Conservation (phyloP, 2,797 vertebrate species). For the Danio kyathit region DNA sequence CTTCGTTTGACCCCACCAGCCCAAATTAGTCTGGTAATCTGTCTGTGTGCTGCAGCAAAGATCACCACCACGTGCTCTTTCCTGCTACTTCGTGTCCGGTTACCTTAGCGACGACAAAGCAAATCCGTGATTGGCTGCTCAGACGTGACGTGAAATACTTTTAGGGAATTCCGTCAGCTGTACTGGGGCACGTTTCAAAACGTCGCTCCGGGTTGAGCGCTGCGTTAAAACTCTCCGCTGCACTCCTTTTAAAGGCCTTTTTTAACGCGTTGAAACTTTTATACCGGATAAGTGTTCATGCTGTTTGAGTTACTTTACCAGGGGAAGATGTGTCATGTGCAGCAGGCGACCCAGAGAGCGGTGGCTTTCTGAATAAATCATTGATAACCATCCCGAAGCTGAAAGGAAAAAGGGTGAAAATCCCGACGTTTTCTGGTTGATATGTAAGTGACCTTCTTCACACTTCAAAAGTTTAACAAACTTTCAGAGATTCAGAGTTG, state of each 20-base stretch:
- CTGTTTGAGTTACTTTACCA: neutral
- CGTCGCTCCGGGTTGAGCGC: neutral
- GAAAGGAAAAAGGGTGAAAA: conserved; percentile 47
- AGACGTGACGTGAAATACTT: conserved; percentile 63
- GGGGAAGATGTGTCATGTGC: conserved; percentile 18
- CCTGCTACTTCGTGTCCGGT: conserved; percentile 55
- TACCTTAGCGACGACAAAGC: conserved; percentile 66
- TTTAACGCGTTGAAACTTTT: neutral
- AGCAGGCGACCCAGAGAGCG: conserved; percentile 4
- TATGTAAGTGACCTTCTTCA: conserved; percentile 60
- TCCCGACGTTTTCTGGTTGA: conserved; percentile 26
- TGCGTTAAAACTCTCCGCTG: neutral
- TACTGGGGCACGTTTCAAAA: conserved; percentile 19
- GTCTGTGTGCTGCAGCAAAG: neutral
- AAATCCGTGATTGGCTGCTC: conserved; percentile 66
- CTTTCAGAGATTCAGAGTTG: neutral
- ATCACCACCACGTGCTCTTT: conserved; percentile 46
- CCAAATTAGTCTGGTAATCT: conserved; percentile 30
- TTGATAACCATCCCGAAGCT: conserved; percentile 13
- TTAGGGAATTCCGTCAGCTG: conserved; percentile 74
- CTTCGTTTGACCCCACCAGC: neutral
- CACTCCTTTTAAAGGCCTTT: neutral
- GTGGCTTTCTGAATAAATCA: neutral
- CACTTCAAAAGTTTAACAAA: neutral
- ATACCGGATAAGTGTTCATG: neutral